phyloP scores from a whole-genome alignment of 2,797 vertebrate species.

The Parauchenoglanis ngamensis region DNA sequence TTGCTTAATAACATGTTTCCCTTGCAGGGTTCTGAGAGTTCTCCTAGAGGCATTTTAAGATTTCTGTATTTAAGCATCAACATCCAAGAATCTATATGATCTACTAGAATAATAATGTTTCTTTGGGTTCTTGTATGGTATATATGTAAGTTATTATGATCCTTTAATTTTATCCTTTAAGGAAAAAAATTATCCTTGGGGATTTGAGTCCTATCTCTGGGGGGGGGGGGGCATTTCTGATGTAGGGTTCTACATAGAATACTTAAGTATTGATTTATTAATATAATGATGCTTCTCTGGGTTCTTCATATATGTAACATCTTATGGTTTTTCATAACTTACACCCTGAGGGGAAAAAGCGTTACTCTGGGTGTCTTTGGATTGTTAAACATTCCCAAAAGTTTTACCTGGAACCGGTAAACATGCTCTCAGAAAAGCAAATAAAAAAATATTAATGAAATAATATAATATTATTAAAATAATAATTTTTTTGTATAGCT shows the following conservation, averaged over 20 bases:
- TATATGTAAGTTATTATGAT: not conserved
- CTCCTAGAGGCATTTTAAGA: too few relatives aligned
- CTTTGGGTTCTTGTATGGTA: not conserved
- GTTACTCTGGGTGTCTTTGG: too few relatives aligned
- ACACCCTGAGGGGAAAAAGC: too few relatives aligned
- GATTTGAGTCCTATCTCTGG: not conserved
- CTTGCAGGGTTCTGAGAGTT: too few relatives aligned
- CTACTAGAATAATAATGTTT: not conserved
- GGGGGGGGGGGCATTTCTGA: not conserved
- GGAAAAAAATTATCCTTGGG: not conserved
- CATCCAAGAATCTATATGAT: not conserved
- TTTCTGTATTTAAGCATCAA: not conserved
- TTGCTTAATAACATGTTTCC: not conserved
- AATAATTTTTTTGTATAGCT: not conserved
- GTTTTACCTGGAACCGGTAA: too few relatives aligned
- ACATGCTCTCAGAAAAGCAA: too few relatives aligned
- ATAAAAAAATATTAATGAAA: not conserved
- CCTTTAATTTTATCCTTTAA: not conserved
- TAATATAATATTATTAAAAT: not conserved
- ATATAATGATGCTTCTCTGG: not conserved
- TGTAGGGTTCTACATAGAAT: not conserved
- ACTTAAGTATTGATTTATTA: not conserved
- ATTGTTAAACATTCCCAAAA: too few relatives aligned
- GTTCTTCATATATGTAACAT: not conserved
- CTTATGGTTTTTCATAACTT: too few relatives aligned